Evolutionary conservation across 1,140 invertebrate species (phyloP), one percentile per base, ranked within the genome.

Genomic region (Ceratosolen solmsi): DNA sequence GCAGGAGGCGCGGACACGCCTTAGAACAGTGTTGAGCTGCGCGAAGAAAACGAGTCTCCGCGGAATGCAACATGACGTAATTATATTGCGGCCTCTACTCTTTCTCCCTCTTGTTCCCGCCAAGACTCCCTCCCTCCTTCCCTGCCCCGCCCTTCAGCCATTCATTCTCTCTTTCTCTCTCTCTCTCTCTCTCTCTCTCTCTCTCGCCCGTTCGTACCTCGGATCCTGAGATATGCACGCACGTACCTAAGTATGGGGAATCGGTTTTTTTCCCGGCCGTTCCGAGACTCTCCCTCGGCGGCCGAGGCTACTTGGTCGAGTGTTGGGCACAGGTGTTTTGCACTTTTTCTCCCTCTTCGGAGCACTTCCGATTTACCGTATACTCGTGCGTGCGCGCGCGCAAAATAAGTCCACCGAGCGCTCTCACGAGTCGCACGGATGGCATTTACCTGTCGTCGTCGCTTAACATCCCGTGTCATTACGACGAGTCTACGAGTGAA

Each of bases 1-100:
- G 15, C 5, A 8, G 54, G 54, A n/a, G 25, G n/a, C 38, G 51
- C 65, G 74, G 80, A 82, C 80, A 82, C 80, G 74, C 80, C 73
- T 82, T 76, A 60, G 65, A 71, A 51, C 60, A 36, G 54, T 27
- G 49, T 54, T 54, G 36, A 22, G 27, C 71, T 33, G 72, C 65
- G 56, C 30, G 30, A 72, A 77, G 74, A 72, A 82, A 82, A 78
- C 81, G 75, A 82, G 81, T 82, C 81, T 58, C 72, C 72, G 41
- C 36, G 75, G 75, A 78, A 78, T 82, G 81, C 81, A 82, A 76
- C 75, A 33, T 82, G 81, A 82, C 81, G 81, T 82, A 82, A 82
- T 82, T 78, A 60, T 49, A 71, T 76, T 76, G 73, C 74, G 58
- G 71, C 41, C 46, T 65, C 79, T 68, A 46, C 11, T 27, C 58